Percentiles rank a stretch among this genome's conserved stretches.
Evolutionary conservation across 1,140 invertebrate species (phyloP).

Genomic region (Colletes gigas): DNA sequence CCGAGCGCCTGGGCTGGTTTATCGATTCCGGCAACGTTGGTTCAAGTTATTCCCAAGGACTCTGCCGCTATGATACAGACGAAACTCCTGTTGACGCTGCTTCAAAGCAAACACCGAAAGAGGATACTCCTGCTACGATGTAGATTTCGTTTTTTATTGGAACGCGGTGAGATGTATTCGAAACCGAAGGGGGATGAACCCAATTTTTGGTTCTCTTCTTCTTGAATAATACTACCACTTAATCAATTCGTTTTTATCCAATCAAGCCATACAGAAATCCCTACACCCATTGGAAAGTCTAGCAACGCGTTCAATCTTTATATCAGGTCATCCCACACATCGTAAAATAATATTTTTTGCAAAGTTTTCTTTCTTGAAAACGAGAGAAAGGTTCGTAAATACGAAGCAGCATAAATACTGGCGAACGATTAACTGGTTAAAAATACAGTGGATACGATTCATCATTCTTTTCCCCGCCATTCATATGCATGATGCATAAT

Average conservation of each 20-base stretch:
- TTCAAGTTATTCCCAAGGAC: constrained; percentile 35
- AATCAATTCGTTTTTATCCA: too few species aligned
- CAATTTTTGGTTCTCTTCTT: background rate
- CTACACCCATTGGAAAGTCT: too few species aligned
- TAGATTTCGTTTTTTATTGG: background rate
- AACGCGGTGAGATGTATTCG: background rate
- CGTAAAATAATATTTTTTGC: too few species aligned
- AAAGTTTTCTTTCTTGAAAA: too few species aligned
- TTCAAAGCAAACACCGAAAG: background rate
- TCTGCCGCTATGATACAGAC: background rate
- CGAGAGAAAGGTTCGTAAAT: too few species aligned
- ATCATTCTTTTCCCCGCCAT: background rate
- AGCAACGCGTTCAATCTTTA: too few species aligned
- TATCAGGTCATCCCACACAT: too few species aligned
- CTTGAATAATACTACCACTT: too few species aligned
- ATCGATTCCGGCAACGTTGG: constrained; percentile 25
- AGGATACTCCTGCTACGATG: constrained; percentile 16
- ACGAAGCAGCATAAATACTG: too few species aligned
- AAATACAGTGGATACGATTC: too few species aligned
- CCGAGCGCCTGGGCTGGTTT: constrained; percentile 3
- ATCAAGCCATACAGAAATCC: too few species aligned
- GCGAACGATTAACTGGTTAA: too few species aligned
- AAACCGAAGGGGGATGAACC: background rate
- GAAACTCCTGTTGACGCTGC: constrained; percentile 20
- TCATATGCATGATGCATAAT: background rate